Conservation (phyloP, 2,113 vertebrate genomes). For the Chunga burmeisteri region DNA sequence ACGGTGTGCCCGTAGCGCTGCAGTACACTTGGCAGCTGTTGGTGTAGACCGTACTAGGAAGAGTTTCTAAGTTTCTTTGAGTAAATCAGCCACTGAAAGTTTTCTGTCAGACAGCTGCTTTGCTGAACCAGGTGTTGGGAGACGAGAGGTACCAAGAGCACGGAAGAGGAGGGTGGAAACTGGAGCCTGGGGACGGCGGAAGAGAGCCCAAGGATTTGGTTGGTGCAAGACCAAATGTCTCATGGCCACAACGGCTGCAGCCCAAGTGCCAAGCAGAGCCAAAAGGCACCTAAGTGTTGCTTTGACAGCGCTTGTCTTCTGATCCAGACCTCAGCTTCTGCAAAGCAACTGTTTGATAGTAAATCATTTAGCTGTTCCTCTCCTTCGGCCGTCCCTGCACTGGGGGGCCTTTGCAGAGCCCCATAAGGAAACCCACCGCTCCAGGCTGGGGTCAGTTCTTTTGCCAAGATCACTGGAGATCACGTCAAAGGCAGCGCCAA, state of each 20-base stretch:
- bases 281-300: not conserved
- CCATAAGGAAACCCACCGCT: not conserved
- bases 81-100: not conserved
- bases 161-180: not conserved
- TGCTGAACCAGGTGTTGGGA: not conserved
- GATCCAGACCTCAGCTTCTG: not conserved
- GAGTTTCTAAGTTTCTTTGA: not conserved
- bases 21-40: not conserved
- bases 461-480: not conserved
- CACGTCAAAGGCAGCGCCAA: not conserved
- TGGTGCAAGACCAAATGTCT: not conserved
- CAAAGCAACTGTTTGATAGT: not conserved
- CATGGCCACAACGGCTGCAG: not conserved
- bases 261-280: accelerated
- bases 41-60: not conserved
- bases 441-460: not conserved
- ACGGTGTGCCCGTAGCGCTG: not conserved
- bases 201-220: not conserved
- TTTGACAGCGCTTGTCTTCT: not conserved
- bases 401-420: not conserved
- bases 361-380: not conserved
- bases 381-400: not conserved
- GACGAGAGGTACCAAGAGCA: not conserved
- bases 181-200: not conserved
- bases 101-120: not conserved